Conservation (phyloP, 2,797 vertebrate species). For the Sebastolobus altivelis region DNA sequence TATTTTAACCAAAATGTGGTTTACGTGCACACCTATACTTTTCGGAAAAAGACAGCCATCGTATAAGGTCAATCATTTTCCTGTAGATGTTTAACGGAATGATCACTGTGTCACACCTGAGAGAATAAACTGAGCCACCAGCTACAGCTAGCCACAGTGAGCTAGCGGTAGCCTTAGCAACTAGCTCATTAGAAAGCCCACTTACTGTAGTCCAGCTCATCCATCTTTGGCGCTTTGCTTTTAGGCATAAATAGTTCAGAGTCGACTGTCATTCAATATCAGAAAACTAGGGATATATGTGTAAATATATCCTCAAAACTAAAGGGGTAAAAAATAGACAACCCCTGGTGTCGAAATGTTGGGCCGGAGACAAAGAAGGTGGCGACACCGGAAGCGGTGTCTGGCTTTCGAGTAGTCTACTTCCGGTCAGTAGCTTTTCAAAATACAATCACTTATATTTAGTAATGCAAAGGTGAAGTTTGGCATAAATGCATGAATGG, state of each 20-base stretch:
- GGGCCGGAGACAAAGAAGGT: slow-evolving; percentile 86
- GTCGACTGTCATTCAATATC: slow-evolving; percentile 89
- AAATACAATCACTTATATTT: slow-evolving; percentile 27
- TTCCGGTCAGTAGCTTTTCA: slow-evolving; percentile 73
- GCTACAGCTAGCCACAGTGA: slow-evolving; percentile 61
- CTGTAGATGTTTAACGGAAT: not conserved
- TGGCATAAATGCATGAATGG: not conserved
- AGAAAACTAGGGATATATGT: slow-evolving; percentile 84
- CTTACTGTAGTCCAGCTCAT: slow-evolving; percentile 91
- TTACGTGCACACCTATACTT: rapidly evolving
- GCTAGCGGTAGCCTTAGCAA: slow-evolving; percentile 48
- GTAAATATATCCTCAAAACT: slow-evolving; percentile 84
- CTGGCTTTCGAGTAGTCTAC: not conserved
- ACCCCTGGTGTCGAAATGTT: slow-evolving; percentile 70
- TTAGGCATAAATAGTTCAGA: slow-evolving; percentile 91
- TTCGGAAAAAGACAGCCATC: not conserved
- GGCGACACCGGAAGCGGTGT: slow-evolving; percentile 80
- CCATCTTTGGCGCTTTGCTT: slow-evolving; percentile 91
- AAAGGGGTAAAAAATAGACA: slow-evolving; percentile 72
- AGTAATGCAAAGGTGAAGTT: not conserved
- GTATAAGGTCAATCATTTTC: rapidly evolving
- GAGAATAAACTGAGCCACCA: slow-evolving; percentile 36
- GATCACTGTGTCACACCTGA: slow-evolving; percentile 23
- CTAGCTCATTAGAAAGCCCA: slow-evolving; percentile 50
- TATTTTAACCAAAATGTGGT: not conserved